These are phyloP conservation scores for Metallyticus violacea DNA, from an alignment of 2,888 invertebrate genomes.

Conservation along the genomic window DNA sequence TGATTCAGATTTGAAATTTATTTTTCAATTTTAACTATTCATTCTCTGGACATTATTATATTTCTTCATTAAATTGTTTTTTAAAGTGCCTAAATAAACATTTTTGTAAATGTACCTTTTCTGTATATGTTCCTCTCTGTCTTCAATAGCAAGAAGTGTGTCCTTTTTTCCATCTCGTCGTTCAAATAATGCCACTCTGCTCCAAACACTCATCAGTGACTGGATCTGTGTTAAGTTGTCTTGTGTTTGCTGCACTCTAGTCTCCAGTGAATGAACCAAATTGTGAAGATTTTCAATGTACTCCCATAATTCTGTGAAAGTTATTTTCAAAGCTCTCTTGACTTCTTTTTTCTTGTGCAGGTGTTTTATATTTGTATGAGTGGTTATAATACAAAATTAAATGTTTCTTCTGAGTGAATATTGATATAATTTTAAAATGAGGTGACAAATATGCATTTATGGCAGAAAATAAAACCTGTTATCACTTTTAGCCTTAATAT, in stretches of 20 bases:
- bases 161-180: constrained; percentile 85
- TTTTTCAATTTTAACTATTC: too few species aligned
- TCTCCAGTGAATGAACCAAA: constrained; percentile 76
- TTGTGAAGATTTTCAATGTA: constrained; percentile 76
- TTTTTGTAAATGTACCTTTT: constrained; percentile 58
- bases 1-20: too few species aligned
- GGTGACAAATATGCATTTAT: too few species aligned
- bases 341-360: background rate
- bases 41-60: too few species aligned
- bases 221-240: constrained; percentile 79
- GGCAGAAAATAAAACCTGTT: too few species aligned
- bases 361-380: too few species aligned
- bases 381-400: too few species aligned
- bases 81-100: too few species aligned
- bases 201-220: constrained; percentile 78
- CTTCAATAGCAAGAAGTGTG: constrained; percentile 76
- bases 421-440: too few species aligned
- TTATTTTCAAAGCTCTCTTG: background rate
- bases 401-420: too few species aligned
- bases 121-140: constrained; percentile 70
- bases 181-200: constrained; percentile 80
- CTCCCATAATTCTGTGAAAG: constrained; percentile 67
- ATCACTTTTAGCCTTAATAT: too few species aligned
- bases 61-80: too few species aligned
- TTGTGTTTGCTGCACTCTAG: constrained; percentile 79